These are phyloP conservation scores for Euglossa dilemma DNA, from an alignment of 1,140 invertebrate genomes.

Conservation along the genomic window DNA sequence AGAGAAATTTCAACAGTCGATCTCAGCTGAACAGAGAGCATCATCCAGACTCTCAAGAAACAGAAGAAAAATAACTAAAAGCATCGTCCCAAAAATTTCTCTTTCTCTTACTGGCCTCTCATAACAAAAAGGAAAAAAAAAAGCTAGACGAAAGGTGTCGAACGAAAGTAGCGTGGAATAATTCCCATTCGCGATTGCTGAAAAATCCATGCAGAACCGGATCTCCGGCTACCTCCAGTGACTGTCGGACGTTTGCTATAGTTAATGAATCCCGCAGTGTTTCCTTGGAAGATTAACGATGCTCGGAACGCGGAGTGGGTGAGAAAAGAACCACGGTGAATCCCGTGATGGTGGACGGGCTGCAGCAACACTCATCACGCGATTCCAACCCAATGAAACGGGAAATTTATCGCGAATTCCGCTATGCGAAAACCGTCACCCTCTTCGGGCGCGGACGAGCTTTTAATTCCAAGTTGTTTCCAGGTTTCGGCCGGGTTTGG, in stretches of 20 bases:
- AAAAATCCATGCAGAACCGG: slow-evolving; percentile 33
- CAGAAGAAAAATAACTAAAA: not conserved
- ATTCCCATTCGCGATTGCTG: not conserved
- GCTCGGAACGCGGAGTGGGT: slow-evolving; percentile 39
- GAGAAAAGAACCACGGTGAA: not conserved
- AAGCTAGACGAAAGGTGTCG: slow-evolving; percentile 15
- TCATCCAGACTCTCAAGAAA: too few relatives aligned
- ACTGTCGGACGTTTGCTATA: slow-evolving; percentile 52
- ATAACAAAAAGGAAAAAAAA: not conserved
- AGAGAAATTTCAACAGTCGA: too few relatives aligned
- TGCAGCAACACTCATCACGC: slow-evolving; percentile 1
- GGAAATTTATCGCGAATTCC: not conserved
- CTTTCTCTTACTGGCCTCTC: slow-evolving; percentile 9
- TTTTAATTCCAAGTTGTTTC: too few relatives aligned
- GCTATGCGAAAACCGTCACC: not conserved
- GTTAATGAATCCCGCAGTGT: slow-evolving; percentile 42
- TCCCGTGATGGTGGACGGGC: slow-evolving; percentile 40
- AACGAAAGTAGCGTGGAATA: slow-evolving; percentile 8
- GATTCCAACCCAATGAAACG: slow-evolving; percentile 2
- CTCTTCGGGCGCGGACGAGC: too few relatives aligned
- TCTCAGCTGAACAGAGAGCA: too few relatives aligned
- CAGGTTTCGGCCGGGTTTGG: too few relatives aligned
- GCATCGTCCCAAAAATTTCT: slow-evolving; percentile 53
- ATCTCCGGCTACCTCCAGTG: slow-evolving; percentile 50
- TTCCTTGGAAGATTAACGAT: slow-evolving; percentile 66